phyloP scores from a whole-genome alignment of 2,797 vertebrate species.

The Artibeus jamaicensis region DNA sequence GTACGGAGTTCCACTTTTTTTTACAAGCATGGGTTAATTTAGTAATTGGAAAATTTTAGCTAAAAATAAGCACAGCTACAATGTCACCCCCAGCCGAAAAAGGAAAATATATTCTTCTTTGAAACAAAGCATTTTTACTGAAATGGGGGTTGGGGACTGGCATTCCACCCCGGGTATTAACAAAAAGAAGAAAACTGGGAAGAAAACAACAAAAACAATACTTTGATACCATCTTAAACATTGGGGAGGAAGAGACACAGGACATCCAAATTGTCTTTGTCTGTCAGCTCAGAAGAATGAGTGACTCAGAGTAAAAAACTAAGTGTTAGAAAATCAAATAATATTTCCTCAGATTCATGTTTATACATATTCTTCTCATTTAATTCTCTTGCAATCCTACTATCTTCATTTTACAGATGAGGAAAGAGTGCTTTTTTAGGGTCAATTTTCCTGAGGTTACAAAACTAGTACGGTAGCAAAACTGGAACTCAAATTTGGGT shows the following conservation, averaged over 20 bases:
- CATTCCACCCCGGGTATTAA: neutral
- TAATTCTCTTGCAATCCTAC: neutral
- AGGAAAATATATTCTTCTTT: neutral
- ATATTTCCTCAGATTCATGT: neutral
- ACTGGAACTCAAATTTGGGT: neutral
- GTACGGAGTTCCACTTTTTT: neutral
- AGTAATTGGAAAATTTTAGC: neutral
- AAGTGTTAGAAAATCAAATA: constrained; percentile 3
- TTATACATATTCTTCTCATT: neutral
- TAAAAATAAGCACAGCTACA: neutral
- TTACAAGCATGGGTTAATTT: neutral
- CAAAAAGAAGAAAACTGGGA: neutral
- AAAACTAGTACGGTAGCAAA: constrained; percentile 11
- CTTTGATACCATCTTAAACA: neutral
- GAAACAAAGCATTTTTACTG: constrained; percentile 16
- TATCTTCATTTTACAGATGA: neutral
- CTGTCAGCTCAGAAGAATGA: neutral
- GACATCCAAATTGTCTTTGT: neutral
- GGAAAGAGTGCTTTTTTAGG: neutral
- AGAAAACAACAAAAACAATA: neutral
- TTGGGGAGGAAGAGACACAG: no score
- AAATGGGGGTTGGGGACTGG: neutral
- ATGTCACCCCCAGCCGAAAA: neutral
- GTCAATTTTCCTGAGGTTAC: neutral
- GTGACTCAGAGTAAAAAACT: neutral